These are phyloP conservation scores for Anaspis maculata DNA, from an alignment of 2,888 invertebrate species.

Conservation along the genomic window DNA sequence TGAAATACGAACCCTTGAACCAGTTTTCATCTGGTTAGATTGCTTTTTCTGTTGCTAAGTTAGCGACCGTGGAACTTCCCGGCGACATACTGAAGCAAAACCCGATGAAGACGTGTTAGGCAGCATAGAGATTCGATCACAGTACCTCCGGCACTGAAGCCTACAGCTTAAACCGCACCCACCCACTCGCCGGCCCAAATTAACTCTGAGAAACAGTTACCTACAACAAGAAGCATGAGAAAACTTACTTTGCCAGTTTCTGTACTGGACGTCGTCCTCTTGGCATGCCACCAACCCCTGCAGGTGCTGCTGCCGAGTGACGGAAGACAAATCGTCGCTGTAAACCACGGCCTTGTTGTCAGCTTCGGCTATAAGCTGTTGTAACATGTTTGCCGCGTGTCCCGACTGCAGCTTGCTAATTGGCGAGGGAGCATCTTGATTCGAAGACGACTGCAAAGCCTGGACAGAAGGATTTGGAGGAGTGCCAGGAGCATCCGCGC, in stretches of 20 bases:
- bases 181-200: too few species aligned
- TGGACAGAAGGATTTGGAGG: slow-evolving; percentile 41
- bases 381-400: slow-evolving; percentile 73
- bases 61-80: too few species aligned
- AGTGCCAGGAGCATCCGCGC: slow-evolving; percentile 39
- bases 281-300: slow-evolving; percentile 83
- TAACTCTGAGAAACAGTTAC: too few species aligned
- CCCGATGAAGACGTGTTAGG: too few species aligned
- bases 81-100: too few species aligned
- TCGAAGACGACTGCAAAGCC: slow-evolving; percentile 37
- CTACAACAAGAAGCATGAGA: background rate
- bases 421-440: slow-evolving; percentile 53
- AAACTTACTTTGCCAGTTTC: slow-evolving; percentile 81
- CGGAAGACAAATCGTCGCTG: slow-evolving; percentile 83
- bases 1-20: too few species aligned
- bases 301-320: slow-evolving; percentile 65
- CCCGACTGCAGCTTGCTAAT: slow-evolving; percentile 59
- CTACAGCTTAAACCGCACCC: too few species aligned
- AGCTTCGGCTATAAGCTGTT: slow-evolving; percentile 86
- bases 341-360: slow-evolving; percentile 93
- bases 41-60: too few species aligned
- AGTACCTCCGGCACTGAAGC: too few species aligned
- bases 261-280: slow-evolving; percentile 83
- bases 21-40: too few species aligned
- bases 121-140: too few species aligned